Base-by-base conservation (phyloP, 2,888 invertebrate species). In the Linnaemya vulpina region DNA sequence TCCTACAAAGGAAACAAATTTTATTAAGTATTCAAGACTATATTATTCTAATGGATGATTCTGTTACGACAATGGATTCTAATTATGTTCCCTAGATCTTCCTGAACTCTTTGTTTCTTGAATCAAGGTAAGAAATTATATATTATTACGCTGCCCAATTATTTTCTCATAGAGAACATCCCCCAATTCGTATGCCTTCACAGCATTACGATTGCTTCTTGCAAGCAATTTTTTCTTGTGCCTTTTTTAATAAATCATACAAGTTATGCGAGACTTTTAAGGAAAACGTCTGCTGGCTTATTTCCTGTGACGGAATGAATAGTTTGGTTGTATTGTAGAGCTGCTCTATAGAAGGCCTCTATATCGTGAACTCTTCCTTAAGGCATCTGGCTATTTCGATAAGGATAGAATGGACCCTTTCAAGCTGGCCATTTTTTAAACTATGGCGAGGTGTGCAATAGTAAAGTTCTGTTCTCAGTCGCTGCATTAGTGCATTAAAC, bases 61-160 rank as follows among this genome's bases (percentile, higher is more conserved):
- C 51, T 51, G 9, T 17, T 17, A 51, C 51, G 20, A 51, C 0
- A 51, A 17, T 51, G 51, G 17, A 51, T 17, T 51, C 51, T 51
- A 9, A 51, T 10, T 20, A 17, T 51, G 20, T 51, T 51, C 10
- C 51, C 51, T 20, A 51, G 17, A 20, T 51, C 51, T 10, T 17
- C 17, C 20, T 51, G 20, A 2, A 51, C 51, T n/a, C 7, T 51
- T 51, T 51, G 51, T 0, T 20, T 51, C 17, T 51, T 51, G 7
- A 51, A 51, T 51, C 20, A 7, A 17, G 9, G 20, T 51, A n/a
- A n/a, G 20, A 51, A 20, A 51, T 7, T 8, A n/a, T n/a, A n/a
- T n/a, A n/a, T 51, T 51, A 10, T 17, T 51, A 20, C 51, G 51
- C 17, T 51, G 51, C 51, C 51, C 51, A 51, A 51, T 20, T 51